Conservation (phyloP, 1,140 invertebrate genomes). For the Drosophila parvula region DNA sequence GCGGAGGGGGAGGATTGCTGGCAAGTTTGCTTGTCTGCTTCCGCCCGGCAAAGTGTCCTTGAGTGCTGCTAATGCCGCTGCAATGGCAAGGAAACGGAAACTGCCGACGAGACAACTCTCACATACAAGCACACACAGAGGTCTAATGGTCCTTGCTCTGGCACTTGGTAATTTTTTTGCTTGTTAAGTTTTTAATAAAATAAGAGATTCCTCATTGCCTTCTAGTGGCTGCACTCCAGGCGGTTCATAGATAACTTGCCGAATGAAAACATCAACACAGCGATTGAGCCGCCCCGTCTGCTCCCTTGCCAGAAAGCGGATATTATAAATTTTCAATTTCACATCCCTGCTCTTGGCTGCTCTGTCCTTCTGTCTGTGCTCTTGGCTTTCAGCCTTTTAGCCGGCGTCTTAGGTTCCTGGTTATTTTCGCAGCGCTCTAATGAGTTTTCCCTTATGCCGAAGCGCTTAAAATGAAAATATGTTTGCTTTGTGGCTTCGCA, state of each 20-base stretch:
- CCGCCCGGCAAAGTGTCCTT: conserved; percentile 76
- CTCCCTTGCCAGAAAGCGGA: conserved; percentile 39
- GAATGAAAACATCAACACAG: conserved; percentile 76
- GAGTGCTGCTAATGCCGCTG: conserved; percentile 75
- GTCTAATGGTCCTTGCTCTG: conserved; percentile 69
- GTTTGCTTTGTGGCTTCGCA: conserved; percentile 63
- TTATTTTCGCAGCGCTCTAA: conserved; percentile 71
- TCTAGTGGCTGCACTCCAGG: conserved; percentile 44
- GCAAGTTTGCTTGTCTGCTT: conserved; percentile 76
- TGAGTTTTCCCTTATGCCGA: conserved; percentile 71
- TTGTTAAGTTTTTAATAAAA: conserved; percentile 76
- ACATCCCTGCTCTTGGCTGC: conserved; percentile 43
- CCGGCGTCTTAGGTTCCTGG: conserved; percentile 41
- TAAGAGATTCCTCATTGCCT: conserved; percentile 60
- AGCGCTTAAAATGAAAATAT: conserved; percentile 73
- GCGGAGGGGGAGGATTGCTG: conserved; percentile 5
- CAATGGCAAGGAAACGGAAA: conserved; percentile 58
- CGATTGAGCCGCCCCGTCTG: conserved; percentile 45
- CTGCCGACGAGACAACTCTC: conserved; percentile 71
- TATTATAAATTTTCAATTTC: conserved; percentile 82
- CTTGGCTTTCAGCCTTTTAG: conserved; percentile 31
- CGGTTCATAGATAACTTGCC: conserved; percentile 67
- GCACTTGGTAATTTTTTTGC: conserved; percentile 69
- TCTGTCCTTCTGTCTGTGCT: neutral
- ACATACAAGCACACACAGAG: conserved; percentile 54